Evolutionary conservation across 2,888 invertebrate species (phyloP).

Genomic region (Coleophora flavipennella): DNA sequence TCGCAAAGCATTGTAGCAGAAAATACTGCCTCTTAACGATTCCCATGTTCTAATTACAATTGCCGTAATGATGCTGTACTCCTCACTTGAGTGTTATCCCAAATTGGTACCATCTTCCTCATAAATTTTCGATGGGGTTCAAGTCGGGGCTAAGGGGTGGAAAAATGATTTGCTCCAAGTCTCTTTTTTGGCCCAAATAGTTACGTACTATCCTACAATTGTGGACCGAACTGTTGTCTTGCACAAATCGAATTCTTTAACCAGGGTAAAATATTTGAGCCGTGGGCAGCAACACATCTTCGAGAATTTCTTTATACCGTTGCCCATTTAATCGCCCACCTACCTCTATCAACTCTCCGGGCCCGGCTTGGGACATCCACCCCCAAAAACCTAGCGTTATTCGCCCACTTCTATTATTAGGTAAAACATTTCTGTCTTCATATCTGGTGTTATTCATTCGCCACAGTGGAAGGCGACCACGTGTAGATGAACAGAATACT

Average conservation of each 20-base stretch:
- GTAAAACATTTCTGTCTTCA: slow-evolving; percentile 7
- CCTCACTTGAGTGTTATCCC: too few species aligned
- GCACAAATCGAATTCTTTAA: slow-evolving; percentile 7
- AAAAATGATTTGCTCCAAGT: slow-evolving; percentile 5
- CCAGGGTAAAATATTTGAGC: slow-evolving; percentile 6
- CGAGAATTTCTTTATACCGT: slow-evolving; percentile 6
- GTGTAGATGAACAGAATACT: slow-evolving; percentile 5
- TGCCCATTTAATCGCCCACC: slow-evolving; percentile 11
- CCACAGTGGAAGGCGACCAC: slow-evolving; percentile 5
- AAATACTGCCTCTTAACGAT: too few species aligned
- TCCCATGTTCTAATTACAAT: too few species aligned
- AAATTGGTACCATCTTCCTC: too few species aligned
- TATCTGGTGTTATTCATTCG: slow-evolving; percentile 6
- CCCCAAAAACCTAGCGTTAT: slow-evolving; percentile 19
- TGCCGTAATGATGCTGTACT: too few species aligned
- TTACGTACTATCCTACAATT: slow-evolving; percentile 2
- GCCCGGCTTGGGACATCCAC: slow-evolving; percentile 19
- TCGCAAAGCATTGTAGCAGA: too few species aligned
- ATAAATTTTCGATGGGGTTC: slow-evolving; percentile 18
- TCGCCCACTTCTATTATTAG: slow-evolving; percentile 14
- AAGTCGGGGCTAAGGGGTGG: slow-evolving; percentile 13
- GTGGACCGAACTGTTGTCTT: slow-evolving; percentile 8
- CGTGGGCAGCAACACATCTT: slow-evolving; percentile 4
- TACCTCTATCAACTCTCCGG: slow-evolving; percentile 18
- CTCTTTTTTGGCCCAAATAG: slow-evolving; percentile 1